Evolutionary conservation across 2,113 vertebrate genomes (phyloP), one percentile per base, ranked within the genome.

Genomic region (Grammomys surdaster): DNA sequence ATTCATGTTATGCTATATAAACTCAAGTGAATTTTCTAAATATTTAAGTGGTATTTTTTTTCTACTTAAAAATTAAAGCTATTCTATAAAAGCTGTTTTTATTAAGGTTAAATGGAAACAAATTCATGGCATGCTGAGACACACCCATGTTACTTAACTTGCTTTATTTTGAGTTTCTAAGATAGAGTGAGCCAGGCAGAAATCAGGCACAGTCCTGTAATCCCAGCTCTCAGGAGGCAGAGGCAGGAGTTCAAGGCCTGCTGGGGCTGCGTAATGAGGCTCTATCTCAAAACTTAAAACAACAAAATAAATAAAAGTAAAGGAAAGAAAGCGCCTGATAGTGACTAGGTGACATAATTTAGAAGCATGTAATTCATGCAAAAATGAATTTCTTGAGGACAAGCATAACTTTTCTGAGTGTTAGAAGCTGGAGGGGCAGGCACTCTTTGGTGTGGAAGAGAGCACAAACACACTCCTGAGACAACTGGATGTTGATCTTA

Each of bases 21-120:
- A 65, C 43, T 72, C 36, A 94, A n/a, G 40, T 77, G 51, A 56
- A 69, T 51, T 48, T 33, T 87, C 46, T 51, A 56, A 86, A 70
- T 89, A 86, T 94, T 81, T 80, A 88, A 46, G 65, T 89, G 26
- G 58, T 67, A 60, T 73, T 89, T 94, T 88, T 88, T 81, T 95
- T 95, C 31, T 76, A 46, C 80, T 80, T 86, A 22, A 75, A 88
- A 85, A 89, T 60, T 86, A 19, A 67, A 3, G 51, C 9, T 89
- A 73, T 80, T 91, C 56, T 88, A 94, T 95, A 51, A 89, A 92
- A 89, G 51, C 46, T n/a, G 24, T 81, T 43, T 89, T 85, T 36
- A 67, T 86, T 86, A 60, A 63, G 58, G 80, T 63, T 31, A 87
- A 67, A 69, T 86, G 43, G 9, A 51, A 89, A 75, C 72, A 90